phyloP scores from a whole-genome alignment of 2,113 vertebrate genomes.

The Sinosuthora webbiana region DNA sequence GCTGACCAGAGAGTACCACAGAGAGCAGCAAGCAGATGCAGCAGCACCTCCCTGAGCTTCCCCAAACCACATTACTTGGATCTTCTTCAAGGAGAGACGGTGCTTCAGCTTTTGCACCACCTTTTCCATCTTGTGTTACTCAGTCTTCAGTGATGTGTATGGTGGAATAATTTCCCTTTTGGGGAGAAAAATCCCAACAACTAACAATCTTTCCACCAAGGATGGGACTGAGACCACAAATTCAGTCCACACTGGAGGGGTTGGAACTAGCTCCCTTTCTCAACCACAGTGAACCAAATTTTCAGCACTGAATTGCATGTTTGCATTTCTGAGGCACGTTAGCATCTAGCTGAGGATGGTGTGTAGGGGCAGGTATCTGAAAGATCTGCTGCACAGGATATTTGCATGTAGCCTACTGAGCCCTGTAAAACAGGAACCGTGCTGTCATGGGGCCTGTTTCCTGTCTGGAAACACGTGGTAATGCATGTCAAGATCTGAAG shows the following conservation, averaged over 20 bases:
- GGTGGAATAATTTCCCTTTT: background rate
- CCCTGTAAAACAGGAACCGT: background rate
- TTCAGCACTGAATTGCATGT: background rate
- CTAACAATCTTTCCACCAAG: background rate
- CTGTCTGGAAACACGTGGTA: background rate
- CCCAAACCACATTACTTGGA: background rate
- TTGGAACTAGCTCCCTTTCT: background rate
- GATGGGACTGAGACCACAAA: background rate
- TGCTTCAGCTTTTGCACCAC: background rate
- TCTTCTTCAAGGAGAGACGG: rapidly evolving
- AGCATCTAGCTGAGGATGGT: background rate
- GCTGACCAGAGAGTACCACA: background rate
- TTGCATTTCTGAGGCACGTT: background rate
- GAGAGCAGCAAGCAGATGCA: background rate
- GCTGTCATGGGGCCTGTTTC: background rate
- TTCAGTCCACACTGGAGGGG: background rate
- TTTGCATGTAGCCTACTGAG: background rate
- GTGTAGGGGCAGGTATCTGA: background rate
- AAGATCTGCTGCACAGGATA: background rate
- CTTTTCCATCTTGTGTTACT: background rate
- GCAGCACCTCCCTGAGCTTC: background rate
- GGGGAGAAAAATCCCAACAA: background rate
- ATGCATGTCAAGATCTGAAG: background rate
- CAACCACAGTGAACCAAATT: background rate
- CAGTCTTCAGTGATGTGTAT: background rate